Conservation (phyloP, 2,113 vertebrate genomes). For the Neodontobutis hainanensis region DNA sequence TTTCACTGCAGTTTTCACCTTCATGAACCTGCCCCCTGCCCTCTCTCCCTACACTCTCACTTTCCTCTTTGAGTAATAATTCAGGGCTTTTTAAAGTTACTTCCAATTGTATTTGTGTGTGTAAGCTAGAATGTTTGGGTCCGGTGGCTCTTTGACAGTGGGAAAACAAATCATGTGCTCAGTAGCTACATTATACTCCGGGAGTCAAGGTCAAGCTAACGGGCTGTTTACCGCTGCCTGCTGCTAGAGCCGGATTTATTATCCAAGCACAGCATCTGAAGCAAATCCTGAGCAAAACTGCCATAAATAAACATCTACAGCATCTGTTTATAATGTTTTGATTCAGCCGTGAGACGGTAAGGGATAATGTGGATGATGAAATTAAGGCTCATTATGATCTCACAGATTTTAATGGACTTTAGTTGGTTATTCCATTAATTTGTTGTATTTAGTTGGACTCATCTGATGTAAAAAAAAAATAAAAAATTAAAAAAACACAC, state of each 20-base stretch:
- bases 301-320: neutral
- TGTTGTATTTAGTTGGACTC: constrained; percentile 42
- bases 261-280: neutral
- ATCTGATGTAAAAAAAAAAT: constrained; percentile 1
- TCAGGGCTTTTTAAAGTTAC: neutral
- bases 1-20: neutral
- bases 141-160: constrained; percentile 7
- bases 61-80: constrained; percentile 14
- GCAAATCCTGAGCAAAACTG: neutral
- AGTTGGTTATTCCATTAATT: constrained; percentile 32
- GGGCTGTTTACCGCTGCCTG: constrained; percentile 23
- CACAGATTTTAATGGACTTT: constrained; percentile 47
- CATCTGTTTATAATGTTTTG: neutral
- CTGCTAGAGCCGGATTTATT: constrained; percentile 29
- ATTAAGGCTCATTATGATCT: constrained; percentile 32
- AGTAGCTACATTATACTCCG: constrained; percentile 24
- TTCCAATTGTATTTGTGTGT: neutral
- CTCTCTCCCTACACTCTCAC: neutral
- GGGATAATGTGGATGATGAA: constrained; percentile 11
- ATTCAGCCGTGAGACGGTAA: neutral
- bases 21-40: neutral
- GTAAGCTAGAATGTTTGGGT: neutral
- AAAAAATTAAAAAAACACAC: neutral
- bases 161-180: constrained; percentile 40
- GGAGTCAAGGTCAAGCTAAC: constrained; percentile 40